Evolutionary conservation across 2,888 invertebrate genomes (phyloP), one percentile per base, ranked within the genome.

Genomic region (Eristalinus aeneus): DNA sequence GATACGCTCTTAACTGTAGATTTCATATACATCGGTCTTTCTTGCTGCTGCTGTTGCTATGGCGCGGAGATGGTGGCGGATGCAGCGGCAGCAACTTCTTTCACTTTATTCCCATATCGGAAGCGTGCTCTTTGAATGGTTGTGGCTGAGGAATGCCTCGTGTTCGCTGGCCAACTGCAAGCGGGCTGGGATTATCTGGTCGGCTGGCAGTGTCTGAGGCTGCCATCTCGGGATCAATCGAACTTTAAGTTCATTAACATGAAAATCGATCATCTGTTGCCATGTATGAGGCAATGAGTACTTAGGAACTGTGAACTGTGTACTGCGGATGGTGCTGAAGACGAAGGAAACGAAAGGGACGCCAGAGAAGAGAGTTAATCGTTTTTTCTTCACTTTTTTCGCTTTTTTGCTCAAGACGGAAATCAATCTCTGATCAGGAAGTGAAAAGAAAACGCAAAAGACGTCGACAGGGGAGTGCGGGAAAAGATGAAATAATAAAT

Each of bases 31-130:
- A 81, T 77, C 79, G 68, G 74, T 72, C 75, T 85, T 85, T 80
- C 79, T 84, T 79, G 64, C 67, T 61, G 58, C 63, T 36, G 63
- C 60, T 56, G 34, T 32, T 16, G 32, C 71, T 56, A 8, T 65
- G 53, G 23, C 68, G 64, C n/a, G n/a, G n/a, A n/a, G n/a, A n/a
- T n/a, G n/a, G n/a, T n/a, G n/a, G n/a, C n/a, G 8, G 46, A 60
- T 31, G 36, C 53, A 27, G 20, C 36, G 54, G 67, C 46, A 75
- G 46, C 75, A 76, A 85, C 81, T 81, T 85, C 85, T 85, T 85
- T 85, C 85, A 85, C 85, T 85, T 76, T 68, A 72, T 71, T 81
- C 72, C 85, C 85, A 85, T 85, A 85, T 85, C 85, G 85, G 85
- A 85, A 80, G 80, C 72, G 80, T 46, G 46, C 80, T 67, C 68